phyloP scores from a whole-genome alignment of 1,140 invertebrate genomes.

The Zaprionus lachaisei region DNA sequence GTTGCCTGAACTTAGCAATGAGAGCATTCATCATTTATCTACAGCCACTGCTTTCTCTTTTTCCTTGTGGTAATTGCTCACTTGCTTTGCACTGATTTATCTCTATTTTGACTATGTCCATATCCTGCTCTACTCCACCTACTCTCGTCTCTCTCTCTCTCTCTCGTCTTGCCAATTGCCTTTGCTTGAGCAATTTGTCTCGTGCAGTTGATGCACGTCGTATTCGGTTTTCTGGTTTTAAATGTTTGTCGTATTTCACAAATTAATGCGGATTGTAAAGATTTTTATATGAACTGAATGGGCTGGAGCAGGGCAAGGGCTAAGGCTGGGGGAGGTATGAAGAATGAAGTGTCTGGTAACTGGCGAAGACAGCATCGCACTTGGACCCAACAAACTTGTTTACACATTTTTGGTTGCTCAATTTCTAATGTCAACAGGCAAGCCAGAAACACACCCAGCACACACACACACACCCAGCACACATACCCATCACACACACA shows the following conservation, averaged over 20 bases:
- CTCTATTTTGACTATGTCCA: constrained; percentile 27
- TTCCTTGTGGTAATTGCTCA: constrained; percentile 51
- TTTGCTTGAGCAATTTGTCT: constrained; percentile 56
- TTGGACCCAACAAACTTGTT: constrained; percentile 78
- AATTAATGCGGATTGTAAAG: constrained; percentile 57
- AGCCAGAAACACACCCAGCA: constrained; percentile 58
- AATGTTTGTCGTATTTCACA: constrained; percentile 37
- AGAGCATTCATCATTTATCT: constrained; percentile 45
- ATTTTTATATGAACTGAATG: constrained; percentile 30
- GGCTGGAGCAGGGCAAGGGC: constrained; percentile 5
- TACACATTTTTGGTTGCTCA: constrained; percentile 82
- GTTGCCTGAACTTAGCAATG: constrained; percentile 17
- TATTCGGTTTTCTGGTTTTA: constrained; percentile 37
- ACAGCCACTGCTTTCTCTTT: constrained; percentile 15
- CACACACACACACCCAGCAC: constrained; percentile 17
- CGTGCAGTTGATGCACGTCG: constrained; percentile 60
- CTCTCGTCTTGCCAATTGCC: constrained; percentile 10
- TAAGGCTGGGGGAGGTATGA: background rate
- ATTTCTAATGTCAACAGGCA: constrained; percentile 79
- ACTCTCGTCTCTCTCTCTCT: background rate
- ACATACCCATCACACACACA: constrained; percentile 4
- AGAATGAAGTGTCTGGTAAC: constrained; percentile 11
- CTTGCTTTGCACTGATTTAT: constrained; percentile 60
- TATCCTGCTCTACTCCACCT: background rate
- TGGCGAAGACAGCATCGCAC: constrained; percentile 60